Conservation (phyloP, 1,140 invertebrate genomes). For the Piezodorus guildinii region DNA sequence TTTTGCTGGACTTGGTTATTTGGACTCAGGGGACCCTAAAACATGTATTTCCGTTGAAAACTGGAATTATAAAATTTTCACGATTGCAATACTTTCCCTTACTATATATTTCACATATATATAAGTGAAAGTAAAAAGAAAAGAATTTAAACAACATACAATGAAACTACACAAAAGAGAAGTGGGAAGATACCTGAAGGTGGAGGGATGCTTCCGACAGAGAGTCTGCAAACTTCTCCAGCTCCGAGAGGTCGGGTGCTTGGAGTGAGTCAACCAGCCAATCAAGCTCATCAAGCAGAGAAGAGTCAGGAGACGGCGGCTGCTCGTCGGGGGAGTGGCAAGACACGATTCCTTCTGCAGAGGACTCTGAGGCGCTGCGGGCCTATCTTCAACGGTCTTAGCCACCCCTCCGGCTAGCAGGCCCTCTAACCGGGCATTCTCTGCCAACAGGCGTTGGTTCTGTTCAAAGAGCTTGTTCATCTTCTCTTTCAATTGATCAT, state of each 20-base stretch:
- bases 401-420: slow-evolving; percentile 29
- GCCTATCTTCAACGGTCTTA: slow-evolving; percentile 40
- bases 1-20: too few species aligned
- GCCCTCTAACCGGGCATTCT: slow-evolving; percentile 48
- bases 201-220: slow-evolving; percentile 65
- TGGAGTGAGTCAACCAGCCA: slow-evolving; percentile 26
- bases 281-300: slow-evolving; percentile 22
- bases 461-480: slow-evolving; percentile 22
- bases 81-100: too few species aligned
- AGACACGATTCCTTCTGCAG: slow-evolving; percentile 59
- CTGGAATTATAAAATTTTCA: too few species aligned
- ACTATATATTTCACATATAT: too few species aligned
- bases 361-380: slow-evolving; percentile 63
- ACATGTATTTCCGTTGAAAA: too few species aligned
- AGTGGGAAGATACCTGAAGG: slow-evolving; percentile 42
- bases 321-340: slow-evolving; percentile 44
- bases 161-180: too few species aligned
- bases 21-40: too few species aligned
- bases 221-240: slow-evolving; percentile 53
- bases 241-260: slow-evolving; percentile 48
- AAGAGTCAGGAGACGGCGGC: slow-evolving; percentile 27
- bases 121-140: too few species aligned
- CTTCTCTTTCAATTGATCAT: slow-evolving; percentile 23
- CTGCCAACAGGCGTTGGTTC: slow-evolving; percentile 26
- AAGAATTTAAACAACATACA: too few species aligned